Evolutionary conservation across 1,140 invertebrate genomes (phyloP).

Genomic region (Vollenhovia emeryi): DNA sequence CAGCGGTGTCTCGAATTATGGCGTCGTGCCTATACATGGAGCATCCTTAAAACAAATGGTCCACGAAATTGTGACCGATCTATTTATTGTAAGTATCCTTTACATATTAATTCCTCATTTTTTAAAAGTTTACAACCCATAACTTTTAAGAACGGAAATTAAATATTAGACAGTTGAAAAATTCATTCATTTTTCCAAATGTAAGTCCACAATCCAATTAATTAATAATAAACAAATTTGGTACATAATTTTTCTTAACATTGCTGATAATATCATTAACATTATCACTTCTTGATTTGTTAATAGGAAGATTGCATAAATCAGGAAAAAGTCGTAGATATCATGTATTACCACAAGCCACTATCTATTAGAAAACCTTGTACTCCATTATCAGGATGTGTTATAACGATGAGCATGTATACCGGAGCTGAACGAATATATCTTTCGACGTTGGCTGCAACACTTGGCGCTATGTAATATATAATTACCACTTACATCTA

Average conservation of each 20-base stretch:
- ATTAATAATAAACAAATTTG: slow-evolving; percentile 36
- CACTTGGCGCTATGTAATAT: slow-evolving; percentile 89
- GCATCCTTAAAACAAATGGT: slow-evolving; percentile 80
- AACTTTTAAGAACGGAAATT: not conserved
- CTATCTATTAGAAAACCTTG: slow-evolving; percentile 83
- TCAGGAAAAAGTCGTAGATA: slow-evolving; percentile 85
- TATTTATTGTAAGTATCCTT: slow-evolving; percentile 85
- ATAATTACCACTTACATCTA: not conserved
- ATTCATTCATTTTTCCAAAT: not conserved
- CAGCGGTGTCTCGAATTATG: slow-evolving; percentile 86
- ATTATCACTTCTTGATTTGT: slow-evolving; percentile 61
- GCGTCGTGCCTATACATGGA: slow-evolving; percentile 85
- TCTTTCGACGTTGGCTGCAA: slow-evolving; percentile 88
- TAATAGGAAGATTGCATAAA: slow-evolving; percentile 88
- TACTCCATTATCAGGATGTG: slow-evolving; percentile 89
- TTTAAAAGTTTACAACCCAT: not conserved
- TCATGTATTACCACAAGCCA: slow-evolving; percentile 89
- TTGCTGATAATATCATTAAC: not conserved
- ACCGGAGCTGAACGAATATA: slow-evolving; percentile 89
- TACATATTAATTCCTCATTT: not conserved
- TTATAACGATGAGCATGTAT: slow-evolving; percentile 92
- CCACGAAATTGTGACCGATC: slow-evolving; percentile 86
- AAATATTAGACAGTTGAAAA: not conserved
- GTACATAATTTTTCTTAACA: not conserved
- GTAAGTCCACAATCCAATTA: not conserved